A percentile compares a stretch with the other conserved stretches of the same genome.
phyloP scores from a whole-genome alignment of 2,113 vertebrate genomes.

The Calidris pygmaea region DNA sequence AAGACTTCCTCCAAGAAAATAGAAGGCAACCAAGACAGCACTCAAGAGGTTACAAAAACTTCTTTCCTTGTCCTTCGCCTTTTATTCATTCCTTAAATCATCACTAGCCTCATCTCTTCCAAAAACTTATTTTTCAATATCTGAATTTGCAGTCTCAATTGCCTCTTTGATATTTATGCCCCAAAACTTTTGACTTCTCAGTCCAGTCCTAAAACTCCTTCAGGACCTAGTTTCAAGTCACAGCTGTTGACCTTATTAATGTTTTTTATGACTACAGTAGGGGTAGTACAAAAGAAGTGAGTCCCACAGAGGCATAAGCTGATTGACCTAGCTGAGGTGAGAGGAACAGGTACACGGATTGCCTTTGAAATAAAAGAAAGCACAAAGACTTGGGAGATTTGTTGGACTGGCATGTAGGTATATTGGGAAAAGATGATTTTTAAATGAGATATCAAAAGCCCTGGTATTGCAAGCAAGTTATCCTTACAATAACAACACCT shows the following conservation, averaged over 20 bases:
- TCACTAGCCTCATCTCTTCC: not conserved
- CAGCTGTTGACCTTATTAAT: not conserved
- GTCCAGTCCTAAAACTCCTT: not conserved
- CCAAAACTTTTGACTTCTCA: not conserved
- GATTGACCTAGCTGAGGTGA: not conserved
- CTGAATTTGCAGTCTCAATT: not conserved
- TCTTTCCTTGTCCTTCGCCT: not conserved
- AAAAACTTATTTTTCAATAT: not conserved
- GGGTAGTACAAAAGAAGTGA: not conserved
- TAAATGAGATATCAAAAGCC: not conserved
- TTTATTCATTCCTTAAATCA: not conserved
- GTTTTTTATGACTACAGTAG: not conserved
- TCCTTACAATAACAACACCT: not conserved
- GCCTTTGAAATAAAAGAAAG: not conserved
- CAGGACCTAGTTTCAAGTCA: not conserved
- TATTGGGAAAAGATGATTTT: not conserved
- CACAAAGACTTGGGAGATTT: not conserved
- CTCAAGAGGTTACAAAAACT: not conserved
- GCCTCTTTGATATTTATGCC: not conserved
- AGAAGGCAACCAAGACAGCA: not conserved
- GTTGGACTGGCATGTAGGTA: not conserved
- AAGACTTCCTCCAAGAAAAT: not conserved
- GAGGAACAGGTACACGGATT: not conserved
- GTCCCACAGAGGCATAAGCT: not conserved
- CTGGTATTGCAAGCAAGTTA: not conserved